A percentile compares a stretch with the other conserved stretches of the same genome.
Conservation (phyloP, 2,888 invertebrate species). For the Heliconius charithonia region DNA sequence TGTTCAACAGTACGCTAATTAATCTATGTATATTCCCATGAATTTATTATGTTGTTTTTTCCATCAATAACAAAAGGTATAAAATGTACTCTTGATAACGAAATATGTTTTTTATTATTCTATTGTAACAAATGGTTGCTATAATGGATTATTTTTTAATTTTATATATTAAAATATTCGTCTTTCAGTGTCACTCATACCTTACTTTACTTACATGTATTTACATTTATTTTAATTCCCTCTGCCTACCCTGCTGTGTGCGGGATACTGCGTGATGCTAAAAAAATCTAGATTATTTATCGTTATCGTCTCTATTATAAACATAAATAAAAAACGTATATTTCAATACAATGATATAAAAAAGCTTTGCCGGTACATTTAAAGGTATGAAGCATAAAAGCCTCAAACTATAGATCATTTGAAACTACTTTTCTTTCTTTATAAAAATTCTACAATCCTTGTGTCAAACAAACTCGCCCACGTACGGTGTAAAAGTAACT, state of each 20-base stretch:
- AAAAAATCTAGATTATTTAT: background rate
- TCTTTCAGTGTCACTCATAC: no score
- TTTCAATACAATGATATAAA: constrained; percentile 6
- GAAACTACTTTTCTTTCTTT: constrained; percentile 57
- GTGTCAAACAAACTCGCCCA: constrained; percentile 70
- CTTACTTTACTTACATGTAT: background rate
- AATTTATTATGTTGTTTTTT: constrained; percentile 10
- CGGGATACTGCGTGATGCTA: no score
- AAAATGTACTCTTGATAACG: background rate
- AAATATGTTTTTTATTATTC: background rate
- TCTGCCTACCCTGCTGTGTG: no score
- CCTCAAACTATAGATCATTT: constrained; percentile 56
- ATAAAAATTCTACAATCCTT: constrained; percentile 63
- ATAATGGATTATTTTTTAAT: background rate
- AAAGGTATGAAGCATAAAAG: constrained; percentile 22
- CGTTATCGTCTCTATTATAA: background rate
- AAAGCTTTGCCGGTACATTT: constrained; percentile 3
- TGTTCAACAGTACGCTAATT: constrained; percentile 47
- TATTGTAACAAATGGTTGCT: background rate
- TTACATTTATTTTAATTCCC: no score
- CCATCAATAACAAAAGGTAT: constrained; percentile 2
- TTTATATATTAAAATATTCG: background rate
- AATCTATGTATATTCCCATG: constrained; percentile 29
- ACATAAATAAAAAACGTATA: constrained; percentile 1
- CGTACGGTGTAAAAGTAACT: constrained; percentile 64